Evolutionary conservation across 2,888 invertebrate genomes (phyloP), one percentile per base, ranked within the genome.

Genomic region (Tenthredo mesomela): DNA sequence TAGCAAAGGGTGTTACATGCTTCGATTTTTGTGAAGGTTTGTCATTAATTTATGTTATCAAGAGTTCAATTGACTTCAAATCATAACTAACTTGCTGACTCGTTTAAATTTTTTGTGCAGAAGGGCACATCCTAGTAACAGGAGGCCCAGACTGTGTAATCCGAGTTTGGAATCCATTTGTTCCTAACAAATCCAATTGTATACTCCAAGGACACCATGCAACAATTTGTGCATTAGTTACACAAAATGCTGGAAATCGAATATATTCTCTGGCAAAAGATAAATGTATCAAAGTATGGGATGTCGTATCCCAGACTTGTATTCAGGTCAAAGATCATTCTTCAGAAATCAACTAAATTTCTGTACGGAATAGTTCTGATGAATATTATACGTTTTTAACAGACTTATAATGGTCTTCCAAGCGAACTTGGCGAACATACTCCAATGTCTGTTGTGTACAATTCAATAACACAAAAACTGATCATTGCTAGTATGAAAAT

Each of bases 91-190:
- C 15, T 50, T n/a, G 50, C 5, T 50, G n/a, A 50, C 6, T 40
- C 21, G 15, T 83, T 73, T 43, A 12, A 67, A 2, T 25, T 33
- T 4, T 18, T 58, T 6, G 25, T 82, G 95, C 95, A 92, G 94
- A 94, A 18, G 93, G 94, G 29, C 95, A 95, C 88, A 92, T 95
- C 37, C 86, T 92, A 80, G 89, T 91, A 65, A 93, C 93, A 1
- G 97, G 97, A 1, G 96, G 97, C 5, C 96, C 96, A 9, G 97
- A 98, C 93, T 96, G 96, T 88, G 91, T 95, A 82, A 94, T 97
- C 40, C 95, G 97, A 58, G 94, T 97, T 82, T 98, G 97, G 97
- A 97, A 97, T 93, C 95, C 97, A 0, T 97, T 97, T 91, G 95
- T 97, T n/a, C 95, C 96, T 1, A 93, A 94, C 80, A 95, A 96